A percentile compares a stretch with the other conserved stretches of the same genome.
These are phyloP conservation scores for Hypomecis punctinalis DNA, from an alignment of 2,888 invertebrate genomes.

Conservation along the genomic window DNA sequence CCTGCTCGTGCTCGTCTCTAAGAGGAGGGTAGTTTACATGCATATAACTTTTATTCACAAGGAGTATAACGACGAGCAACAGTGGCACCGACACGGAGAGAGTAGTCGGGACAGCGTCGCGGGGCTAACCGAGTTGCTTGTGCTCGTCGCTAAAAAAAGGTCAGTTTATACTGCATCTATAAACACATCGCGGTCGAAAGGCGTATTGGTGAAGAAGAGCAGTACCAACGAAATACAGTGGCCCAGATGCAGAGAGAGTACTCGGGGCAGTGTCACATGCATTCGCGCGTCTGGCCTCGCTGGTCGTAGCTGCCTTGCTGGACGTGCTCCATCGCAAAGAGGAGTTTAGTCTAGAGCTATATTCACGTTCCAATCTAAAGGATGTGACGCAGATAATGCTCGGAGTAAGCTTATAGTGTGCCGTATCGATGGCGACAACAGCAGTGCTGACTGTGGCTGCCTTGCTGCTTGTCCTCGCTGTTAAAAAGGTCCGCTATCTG, in stretches of 20 bases:
- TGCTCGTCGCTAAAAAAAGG: constrained; percentile 25
- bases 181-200: no score
- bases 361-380: constrained; percentile 66
- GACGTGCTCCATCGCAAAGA: constrained; percentile 71
- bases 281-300: constrained; percentile 75
- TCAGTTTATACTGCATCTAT: no score
- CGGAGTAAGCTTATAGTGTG: constrained; percentile 75
- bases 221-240: no score
- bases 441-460: constrained; percentile 76
- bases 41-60: constrained; percentile 53
- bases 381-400: constrained; percentile 74
- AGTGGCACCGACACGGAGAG: constrained; percentile 67
- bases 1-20: constrained; percentile 70
- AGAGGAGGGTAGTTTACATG: constrained; percentile 59
- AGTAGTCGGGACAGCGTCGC: constrained; percentile 75
- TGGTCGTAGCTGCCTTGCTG: constrained; percentile 75
- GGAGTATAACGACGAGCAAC: constrained; percentile 57
- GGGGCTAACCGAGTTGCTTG: constrained; percentile 74
- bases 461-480: constrained; percentile 70
- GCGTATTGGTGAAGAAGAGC: no score
- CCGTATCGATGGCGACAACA: constrained; percentile 75
- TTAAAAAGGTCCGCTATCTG: no score
- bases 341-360: constrained; percentile 58
- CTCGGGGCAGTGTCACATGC: constrained; percentile 77
- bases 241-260: no score